Evolutionary conservation across 2,888 invertebrate genomes (phyloP).

Genomic region (Odiellus spinosus): DNA sequence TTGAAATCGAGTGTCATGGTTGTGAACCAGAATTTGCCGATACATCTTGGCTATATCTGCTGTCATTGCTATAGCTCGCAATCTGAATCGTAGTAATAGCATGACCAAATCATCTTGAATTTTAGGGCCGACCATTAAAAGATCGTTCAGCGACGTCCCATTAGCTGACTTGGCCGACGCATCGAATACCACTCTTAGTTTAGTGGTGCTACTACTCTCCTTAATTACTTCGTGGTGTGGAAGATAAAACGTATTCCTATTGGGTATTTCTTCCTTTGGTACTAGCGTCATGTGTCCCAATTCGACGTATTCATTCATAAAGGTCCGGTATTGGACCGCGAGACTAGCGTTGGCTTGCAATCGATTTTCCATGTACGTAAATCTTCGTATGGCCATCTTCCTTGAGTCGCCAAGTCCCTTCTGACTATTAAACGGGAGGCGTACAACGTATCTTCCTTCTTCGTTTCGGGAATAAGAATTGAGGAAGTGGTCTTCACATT

Average conservation of each 20-base stretch:
- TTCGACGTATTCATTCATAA: slow-evolving; percentile 10
- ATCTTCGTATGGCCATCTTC: not conserved
- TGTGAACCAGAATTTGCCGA: too few species aligned
- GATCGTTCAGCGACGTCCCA: too few species aligned
- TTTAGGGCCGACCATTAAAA: too few species aligned
- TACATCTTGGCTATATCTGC: too few species aligned
- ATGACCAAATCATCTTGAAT: too few species aligned
- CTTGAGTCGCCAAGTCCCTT: not conserved
- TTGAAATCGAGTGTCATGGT: too few species aligned
- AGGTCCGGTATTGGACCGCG: too few species aligned
- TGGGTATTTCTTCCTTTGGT: slow-evolving; percentile 13
- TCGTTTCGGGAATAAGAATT: slow-evolving; percentile 16
- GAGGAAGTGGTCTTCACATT: slow-evolving; percentile 20
- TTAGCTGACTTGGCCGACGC: too few species aligned
- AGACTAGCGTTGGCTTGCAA: not conserved
- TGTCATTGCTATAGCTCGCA: too few species aligned
- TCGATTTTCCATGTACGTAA: not conserved
- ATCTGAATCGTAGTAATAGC: too few species aligned
- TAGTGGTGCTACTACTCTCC: too few species aligned
- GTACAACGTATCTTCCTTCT: slow-evolving; percentile 21
- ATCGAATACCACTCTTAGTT: too few species aligned
- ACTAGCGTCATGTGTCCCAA: slow-evolving; percentile 19
- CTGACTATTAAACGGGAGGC: slow-evolving; percentile 8
- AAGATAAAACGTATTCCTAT: slow-evolving; percentile 7
- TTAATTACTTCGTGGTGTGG: slow-evolving; percentile 19